Evolutionary conservation across 2,888 invertebrate species (phyloP).

Genomic region (Tachina grossa): DNA sequence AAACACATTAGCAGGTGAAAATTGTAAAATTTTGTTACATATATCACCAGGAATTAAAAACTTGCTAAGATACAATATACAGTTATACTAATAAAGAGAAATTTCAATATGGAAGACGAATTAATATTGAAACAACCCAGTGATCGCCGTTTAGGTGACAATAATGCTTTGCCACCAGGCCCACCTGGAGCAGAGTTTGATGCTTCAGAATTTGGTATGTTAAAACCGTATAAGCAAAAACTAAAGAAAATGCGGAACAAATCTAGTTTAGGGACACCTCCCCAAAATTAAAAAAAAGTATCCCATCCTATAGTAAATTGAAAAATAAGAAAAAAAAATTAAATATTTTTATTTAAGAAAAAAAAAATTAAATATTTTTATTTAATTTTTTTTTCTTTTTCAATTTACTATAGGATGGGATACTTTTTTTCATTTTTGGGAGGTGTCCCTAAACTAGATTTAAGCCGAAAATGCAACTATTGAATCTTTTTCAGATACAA

Average conservation of each 20-base stretch:
- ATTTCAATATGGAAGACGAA: constrained; percentile 79
- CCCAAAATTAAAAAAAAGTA: too few relatives aligned
- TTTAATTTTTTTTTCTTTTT: too few relatives aligned
- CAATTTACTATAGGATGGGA: too few relatives aligned
- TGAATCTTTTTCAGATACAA: constrained; percentile 46
- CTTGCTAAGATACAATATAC: too few relatives aligned
- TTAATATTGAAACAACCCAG: constrained; percentile 76
- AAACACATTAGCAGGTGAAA: neutral
- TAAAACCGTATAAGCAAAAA: neutral
- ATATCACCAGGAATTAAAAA: neutral
- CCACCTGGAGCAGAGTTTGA: constrained; percentile 81
- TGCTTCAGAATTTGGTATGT: constrained; percentile 74
- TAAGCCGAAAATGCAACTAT: too few relatives aligned
- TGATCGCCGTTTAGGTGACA: constrained; percentile 78
- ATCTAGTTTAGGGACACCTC: too few relatives aligned
- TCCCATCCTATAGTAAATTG: too few relatives aligned
- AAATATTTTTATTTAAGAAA: too few relatives aligned
- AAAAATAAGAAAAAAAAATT: too few relatives aligned
- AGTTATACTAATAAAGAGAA: neutral
- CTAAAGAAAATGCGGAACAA: neutral
- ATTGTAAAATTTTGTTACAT: neutral
- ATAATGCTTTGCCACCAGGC: constrained; percentile 77
- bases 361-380: too few relatives aligned
- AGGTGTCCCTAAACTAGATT: too few relatives aligned
- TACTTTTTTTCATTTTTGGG: too few relatives aligned